Percentiles rank a stretch among this genome's conserved stretches.
phyloP scores from a whole-genome alignment of 37 sponge, comb jelly and placozoan species.

The Crambe crambe region DNA sequence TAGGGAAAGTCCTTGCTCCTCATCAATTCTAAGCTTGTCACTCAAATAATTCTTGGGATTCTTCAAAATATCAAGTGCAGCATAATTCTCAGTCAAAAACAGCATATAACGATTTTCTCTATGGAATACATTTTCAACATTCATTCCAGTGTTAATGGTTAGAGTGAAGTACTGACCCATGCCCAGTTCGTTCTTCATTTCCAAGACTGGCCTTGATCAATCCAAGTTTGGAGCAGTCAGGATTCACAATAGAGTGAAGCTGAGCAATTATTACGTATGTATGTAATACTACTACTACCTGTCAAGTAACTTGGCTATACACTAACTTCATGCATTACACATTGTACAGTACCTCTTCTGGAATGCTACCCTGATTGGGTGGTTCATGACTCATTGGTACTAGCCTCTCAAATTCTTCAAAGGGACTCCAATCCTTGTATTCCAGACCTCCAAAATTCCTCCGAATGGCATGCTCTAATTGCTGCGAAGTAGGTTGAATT shows the following conservation, averaged over 20 bases:
- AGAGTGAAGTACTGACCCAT: slow-evolving; percentile 60
- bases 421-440: slow-evolving; percentile 18
- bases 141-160: background rate
- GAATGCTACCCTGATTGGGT: slow-evolving; percentile 5
- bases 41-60: slow-evolving; percentile 46
- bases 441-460: slow-evolving; percentile 91
- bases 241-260: slow-evolving; percentile 21
- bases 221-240: slow-evolving; percentile 68
- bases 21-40: background rate
- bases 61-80: slow-evolving; percentile 83
- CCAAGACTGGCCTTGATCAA: slow-evolving; percentile 74
- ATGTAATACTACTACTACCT: background rate
- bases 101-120: slow-evolving; percentile 92
- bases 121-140: background rate
- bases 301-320: background rate
- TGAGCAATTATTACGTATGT: background rate
- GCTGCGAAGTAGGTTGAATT: slow-evolving; percentile 31
- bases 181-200: slow-evolving; percentile 64
- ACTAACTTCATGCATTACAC: background rate
- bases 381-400: background rate
- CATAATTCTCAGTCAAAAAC: slow-evolving; percentile 90
- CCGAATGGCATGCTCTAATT: slow-evolving; percentile 81
- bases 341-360: slow-evolving; percentile 20
- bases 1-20: background rate
- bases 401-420: slow-evolving; percentile 19